These are phyloP conservation scores for Otocyon megalotis DNA, from an alignment of 2,113 vertebrate species.

Conservation along the genomic window DNA sequence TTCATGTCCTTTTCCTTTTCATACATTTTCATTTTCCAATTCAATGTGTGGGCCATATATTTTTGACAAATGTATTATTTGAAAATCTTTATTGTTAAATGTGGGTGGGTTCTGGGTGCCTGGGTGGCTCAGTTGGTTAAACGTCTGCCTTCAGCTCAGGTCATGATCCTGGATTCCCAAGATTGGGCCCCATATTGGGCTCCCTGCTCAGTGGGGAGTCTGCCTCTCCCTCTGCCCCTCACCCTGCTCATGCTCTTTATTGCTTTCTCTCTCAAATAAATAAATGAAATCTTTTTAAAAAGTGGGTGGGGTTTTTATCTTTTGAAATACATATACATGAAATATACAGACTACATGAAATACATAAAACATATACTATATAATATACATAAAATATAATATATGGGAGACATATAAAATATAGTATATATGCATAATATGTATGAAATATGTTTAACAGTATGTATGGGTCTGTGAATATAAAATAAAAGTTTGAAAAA, in stretches of 20 bases:
- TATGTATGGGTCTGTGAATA: background rate
- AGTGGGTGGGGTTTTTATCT: background rate
- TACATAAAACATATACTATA: background rate
- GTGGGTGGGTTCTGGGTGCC: background rate
- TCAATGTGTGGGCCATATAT: background rate
- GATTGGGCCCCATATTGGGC: too few relatives aligned
- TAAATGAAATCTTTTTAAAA: too few relatives aligned
- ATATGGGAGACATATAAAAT: background rate
- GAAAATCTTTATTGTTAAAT: slow-evolving; percentile 38
- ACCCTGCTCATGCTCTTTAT: too few relatives aligned
- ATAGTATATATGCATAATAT: background rate
- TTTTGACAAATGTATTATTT: slow-evolving; percentile 22
- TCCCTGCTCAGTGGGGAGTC: too few relatives aligned
- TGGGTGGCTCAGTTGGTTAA: too few relatives aligned
- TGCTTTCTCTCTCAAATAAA: too few relatives aligned
- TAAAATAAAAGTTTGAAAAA: slow-evolving; percentile 29
- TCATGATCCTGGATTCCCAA: too few relatives aligned
- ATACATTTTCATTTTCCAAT: background rate
- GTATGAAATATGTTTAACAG: background rate
- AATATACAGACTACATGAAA: background rate
- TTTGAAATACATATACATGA: background rate
- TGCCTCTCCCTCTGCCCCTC: too few relatives aligned
- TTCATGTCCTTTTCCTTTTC: slow-evolving; percentile 6
- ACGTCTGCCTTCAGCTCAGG: too few relatives aligned
- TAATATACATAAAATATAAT: background rate